Conservation (phyloP, 2,113 vertebrate genomes). For the Microtus ochrogaster region DNA sequence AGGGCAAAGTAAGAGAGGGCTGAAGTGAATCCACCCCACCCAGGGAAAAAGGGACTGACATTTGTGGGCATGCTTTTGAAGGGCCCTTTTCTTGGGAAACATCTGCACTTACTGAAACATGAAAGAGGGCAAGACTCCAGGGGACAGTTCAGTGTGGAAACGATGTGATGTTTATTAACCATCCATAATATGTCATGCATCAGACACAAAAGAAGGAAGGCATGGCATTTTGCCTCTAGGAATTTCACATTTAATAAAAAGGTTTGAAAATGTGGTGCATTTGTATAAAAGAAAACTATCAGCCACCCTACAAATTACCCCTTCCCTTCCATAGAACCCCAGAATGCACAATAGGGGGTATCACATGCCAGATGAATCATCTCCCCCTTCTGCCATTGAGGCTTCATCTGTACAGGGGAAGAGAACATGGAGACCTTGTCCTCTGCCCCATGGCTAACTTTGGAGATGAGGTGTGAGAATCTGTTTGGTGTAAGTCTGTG, state of each 20-base stretch:
- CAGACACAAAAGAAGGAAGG: background rate
- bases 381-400: background rate
- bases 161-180: slow-evolving; percentile 56
- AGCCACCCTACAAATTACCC: slow-evolving; percentile 27
- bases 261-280: background rate
- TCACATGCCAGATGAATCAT: background rate
- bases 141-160: slow-evolving; percentile 53
- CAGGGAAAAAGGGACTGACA: background rate
- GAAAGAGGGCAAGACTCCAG: slow-evolving; percentile 30
- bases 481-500: background rate
- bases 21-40: background rate
- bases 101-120: background rate
- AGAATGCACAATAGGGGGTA: slow-evolving; percentile 52
- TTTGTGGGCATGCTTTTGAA: background rate
- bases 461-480: background rate
- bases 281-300: slow-evolving; percentile 63
- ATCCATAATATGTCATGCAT: background rate
- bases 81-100: background rate
- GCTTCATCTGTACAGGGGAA: background rate
- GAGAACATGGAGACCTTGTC: background rate
- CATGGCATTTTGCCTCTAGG: slow-evolving; percentile 25
- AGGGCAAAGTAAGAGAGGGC: background rate
- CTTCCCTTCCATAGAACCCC: slow-evolving; percentile 42
- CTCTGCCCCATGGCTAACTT: background rate
- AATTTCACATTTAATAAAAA: slow-evolving; percentile 61